These are phyloP conservation scores for Meda fulgida DNA, from an alignment of 2,797 vertebrate species.

Conservation along the genomic window DNA sequence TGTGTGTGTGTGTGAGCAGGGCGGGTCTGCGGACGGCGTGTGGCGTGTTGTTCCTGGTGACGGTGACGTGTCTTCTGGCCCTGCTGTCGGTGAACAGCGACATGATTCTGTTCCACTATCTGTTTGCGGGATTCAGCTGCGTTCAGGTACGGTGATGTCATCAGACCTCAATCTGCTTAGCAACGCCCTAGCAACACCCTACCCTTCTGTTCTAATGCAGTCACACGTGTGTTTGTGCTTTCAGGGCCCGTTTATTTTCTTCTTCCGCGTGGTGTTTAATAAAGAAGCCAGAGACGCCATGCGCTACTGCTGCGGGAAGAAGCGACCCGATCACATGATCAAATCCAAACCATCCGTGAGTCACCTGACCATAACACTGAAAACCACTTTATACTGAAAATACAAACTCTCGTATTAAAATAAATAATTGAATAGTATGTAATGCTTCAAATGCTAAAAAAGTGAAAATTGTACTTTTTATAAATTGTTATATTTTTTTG, in stretches of 20 bases:
- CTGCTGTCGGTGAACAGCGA: conserved; percentile 93
- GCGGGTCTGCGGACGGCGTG: conserved; percentile 84
- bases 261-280: conserved; percentile 88
- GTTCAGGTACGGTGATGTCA: conserved; percentile 79
- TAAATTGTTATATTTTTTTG: too few relatives aligned
- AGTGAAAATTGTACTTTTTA: too few relatives aligned
- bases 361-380: conserved; percentile 25
- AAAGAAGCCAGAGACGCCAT: conserved; percentile 89
- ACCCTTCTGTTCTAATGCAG: not conserved
- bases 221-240: conserved; percentile 25
- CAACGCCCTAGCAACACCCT: not conserved
- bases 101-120: conserved; percentile 91
- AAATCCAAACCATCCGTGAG: conserved; percentile 91
- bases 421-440: too few relatives aligned
- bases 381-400: too few relatives aligned
- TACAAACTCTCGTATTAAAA: too few relatives aligned
- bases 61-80: conserved; percentile 86
- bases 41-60: conserved; percentile 85
- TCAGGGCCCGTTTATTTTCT: conserved; percentile 91
- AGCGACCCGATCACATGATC: conserved; percentile 83
- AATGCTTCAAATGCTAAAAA: not conserved
- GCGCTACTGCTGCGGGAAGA: conserved; percentile 84
- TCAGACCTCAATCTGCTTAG: not conserved
- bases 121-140: conserved; percentile 90
- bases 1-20: conserved; percentile 67